Base-by-base conservation (phyloP, 2,113 vertebrate genomes). In the Clupea harengus region DNA sequence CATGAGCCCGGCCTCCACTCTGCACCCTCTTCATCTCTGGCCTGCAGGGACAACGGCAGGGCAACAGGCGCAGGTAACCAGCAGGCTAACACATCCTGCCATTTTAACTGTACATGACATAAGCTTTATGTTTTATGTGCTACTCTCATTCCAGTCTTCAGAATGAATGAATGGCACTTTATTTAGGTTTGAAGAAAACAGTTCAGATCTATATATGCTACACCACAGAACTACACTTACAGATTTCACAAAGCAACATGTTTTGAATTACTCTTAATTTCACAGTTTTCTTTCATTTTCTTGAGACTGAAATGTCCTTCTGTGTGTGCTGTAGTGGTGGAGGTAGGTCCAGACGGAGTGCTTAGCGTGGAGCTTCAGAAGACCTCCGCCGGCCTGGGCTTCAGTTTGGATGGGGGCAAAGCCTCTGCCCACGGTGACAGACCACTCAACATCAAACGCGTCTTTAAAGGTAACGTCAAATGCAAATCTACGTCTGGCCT, bases 381-480 rank as follows among this genome's bases (percentile, higher is more conserved):
- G 94, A 97, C 97, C 0, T 95, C 96, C 15, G 96, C 97, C 11
- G 97, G 97, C 46, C 92, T 99, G 88, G 98, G 97, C 45, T 94
- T 99, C 92, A 98, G 96, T 89, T 95, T 99, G 22, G 97, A 97
- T 17, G 97, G 97, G 82, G 97, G 96, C 18, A 97, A 94, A 81
- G 94, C 96, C 5, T 96, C 96, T 0, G 89, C 95, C 88, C 93
- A 94, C 39, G 96, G 95, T 88, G 96, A 97, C 85, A 93, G 95
- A 81, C 97, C 97, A 6, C 95, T 99, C 44, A 89, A 95, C 83
- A 92, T 99, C 84, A 98, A 97, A 90, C 95, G 95, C 84, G 88
- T 99, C 83, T 98, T 98, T 94, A 96, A 96, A 97, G 98, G 97
- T 98, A 94, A 92, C 57, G 28, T 78, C 28, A 10, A 39, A 13